A percentile compares a stretch with the other conserved stretches of the same genome.
These are phyloP conservation scores for Temnothorax nylanderi DNA, from an alignment of 1,140 invertebrate species.

Conservation along the genomic window DNA sequence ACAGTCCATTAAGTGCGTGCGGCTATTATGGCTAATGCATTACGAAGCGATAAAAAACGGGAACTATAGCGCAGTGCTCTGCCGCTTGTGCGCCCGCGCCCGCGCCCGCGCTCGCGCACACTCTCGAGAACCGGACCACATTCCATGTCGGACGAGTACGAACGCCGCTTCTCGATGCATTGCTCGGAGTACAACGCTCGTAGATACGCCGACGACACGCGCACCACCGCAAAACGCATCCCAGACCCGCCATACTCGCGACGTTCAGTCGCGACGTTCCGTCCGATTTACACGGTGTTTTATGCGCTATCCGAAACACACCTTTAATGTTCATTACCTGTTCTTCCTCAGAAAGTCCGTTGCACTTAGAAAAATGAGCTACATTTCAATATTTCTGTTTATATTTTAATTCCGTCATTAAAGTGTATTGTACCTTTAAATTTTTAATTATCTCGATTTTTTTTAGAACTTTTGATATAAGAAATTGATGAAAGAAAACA, in stretches of 20 bases:
- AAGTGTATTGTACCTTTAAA: background rate
- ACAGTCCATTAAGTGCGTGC: constrained; percentile 82
- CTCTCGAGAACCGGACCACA: constrained; percentile 81
- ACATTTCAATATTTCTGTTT: background rate
- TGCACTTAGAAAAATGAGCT: background rate
- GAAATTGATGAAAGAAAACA: constrained; percentile 38
- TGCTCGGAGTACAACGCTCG: constrained; percentile 75
- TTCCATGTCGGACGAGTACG: constrained; percentile 82
- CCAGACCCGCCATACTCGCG: constrained; percentile 14
- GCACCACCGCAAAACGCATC: constrained; percentile 39
- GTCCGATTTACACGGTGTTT: background rate
- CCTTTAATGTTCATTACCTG: background rate
- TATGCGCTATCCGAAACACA: background rate
- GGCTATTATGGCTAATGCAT: constrained; percentile 81
- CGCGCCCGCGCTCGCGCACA: constrained; percentile 63
- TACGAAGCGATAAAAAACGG: constrained; percentile 78
- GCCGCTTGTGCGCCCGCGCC: background rate
- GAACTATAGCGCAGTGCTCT: constrained; percentile 75
- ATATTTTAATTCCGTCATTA: background rate
- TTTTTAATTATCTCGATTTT: background rate
- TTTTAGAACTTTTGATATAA: background rate
- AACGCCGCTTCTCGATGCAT: constrained; percentile 77
- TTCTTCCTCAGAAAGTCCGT: background rate
- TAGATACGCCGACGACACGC: constrained; percentile 71
- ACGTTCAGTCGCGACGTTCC: background rate